Conservation (phyloP, 2,113 vertebrate species). For the Laticauda laticaudata region DNA sequence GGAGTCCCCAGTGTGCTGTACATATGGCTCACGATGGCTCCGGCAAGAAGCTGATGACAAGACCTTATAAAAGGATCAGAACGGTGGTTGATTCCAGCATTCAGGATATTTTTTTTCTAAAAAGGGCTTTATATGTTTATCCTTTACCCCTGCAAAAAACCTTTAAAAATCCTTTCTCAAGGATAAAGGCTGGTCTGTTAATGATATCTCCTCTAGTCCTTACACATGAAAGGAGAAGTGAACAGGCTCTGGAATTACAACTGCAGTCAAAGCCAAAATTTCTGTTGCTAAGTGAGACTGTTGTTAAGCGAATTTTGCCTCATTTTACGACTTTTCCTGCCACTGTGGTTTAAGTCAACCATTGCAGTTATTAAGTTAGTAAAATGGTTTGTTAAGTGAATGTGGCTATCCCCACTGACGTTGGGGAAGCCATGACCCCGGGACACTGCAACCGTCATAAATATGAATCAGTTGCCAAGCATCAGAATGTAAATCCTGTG, state of each 20-base stretch:
- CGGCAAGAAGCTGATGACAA: not conserved
- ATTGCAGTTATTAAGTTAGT: no score
- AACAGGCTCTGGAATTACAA: not conserved
- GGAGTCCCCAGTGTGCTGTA: not conserved
- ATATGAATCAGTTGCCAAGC: no score
- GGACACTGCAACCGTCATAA: no score
- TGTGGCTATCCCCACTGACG: no score
- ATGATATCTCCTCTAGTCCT: not conserved
- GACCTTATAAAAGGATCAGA: not conserved
- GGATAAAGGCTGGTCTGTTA: not conserved
- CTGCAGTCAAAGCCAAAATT: not conserved
- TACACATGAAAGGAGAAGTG: not conserved
- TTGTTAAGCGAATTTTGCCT: no score
- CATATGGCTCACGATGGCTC: not conserved
- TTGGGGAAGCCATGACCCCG: no score
- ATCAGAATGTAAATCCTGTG: no score
- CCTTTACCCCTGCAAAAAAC: not conserved
- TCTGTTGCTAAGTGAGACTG: no score
- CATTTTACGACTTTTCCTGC: no score
- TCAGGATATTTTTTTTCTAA: not conserved
- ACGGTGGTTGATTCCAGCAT: not conserved
- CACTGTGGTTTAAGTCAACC: no score
- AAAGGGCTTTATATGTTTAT: not conserved
- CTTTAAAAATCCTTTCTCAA: not conserved
- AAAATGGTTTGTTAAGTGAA: no score